Percentiles rank a stretch among this genome's conserved stretches.
Conservation (phyloP, 2,888 invertebrate genomes). For the Drosophila merina region DNA sequence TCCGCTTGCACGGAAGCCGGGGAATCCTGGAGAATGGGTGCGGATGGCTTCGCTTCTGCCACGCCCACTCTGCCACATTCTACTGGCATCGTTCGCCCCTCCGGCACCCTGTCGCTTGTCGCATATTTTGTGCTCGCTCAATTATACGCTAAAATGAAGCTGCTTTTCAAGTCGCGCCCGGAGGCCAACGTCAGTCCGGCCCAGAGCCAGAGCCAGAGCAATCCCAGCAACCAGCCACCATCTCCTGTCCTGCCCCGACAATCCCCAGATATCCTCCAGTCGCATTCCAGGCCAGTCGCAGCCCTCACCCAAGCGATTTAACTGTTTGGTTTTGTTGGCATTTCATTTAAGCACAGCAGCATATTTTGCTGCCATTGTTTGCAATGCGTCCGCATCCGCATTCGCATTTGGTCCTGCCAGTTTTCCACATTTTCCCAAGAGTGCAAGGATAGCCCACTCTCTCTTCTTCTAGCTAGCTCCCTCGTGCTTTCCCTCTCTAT, state of each 20-base stretch:
- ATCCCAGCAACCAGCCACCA: constrained; percentile 6
- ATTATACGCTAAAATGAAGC: constrained; percentile 78
- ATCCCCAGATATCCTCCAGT: background rate
- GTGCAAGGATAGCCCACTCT: background rate
- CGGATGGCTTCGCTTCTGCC: constrained; percentile 14
- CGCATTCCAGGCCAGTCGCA: constrained; percentile 32
- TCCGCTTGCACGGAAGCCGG: constrained; percentile 43
- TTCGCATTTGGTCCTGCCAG: constrained; percentile 32
- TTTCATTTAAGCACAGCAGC: constrained; percentile 72
- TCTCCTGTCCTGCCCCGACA: background rate
- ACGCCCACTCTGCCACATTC: constrained; percentile 48
- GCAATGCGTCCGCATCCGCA: constrained; percentile 49
- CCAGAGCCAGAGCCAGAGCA: constrained; percentile 15
- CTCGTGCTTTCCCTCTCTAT: background rate
- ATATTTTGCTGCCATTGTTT: constrained; percentile 75
- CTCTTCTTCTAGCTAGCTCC: background rate
- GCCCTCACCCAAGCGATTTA: constrained; percentile 50
- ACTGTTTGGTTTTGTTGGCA: constrained; percentile 71
- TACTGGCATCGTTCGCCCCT: constrained; percentile 48
- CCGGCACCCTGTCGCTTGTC: constrained; percentile 62
- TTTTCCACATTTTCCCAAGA: constrained; percentile 1
- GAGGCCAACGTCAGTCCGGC: constrained; percentile 42
- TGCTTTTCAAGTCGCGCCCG: constrained; percentile 62
- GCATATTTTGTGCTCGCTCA: constrained; percentile 75
- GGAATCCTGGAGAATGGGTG: constrained; percentile 15